Evolutionary conservation across 2,797 vertebrate species (phyloP).

Genomic region (Darevskia mixta): DNA sequence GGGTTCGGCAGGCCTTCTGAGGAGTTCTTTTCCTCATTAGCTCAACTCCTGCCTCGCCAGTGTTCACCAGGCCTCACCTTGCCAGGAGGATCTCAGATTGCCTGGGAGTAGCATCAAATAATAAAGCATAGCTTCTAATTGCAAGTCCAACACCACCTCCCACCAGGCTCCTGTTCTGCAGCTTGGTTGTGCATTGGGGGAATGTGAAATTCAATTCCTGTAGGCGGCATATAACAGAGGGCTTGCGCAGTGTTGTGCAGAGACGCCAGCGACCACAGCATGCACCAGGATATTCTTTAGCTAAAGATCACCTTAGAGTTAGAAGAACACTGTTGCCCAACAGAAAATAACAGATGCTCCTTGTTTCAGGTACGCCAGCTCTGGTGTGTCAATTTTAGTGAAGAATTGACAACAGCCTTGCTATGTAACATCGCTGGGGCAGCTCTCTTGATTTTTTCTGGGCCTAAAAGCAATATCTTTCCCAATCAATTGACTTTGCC

Average conservation of each 20-base stretch:
- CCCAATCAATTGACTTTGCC: neutral
- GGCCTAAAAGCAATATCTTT: neutral
- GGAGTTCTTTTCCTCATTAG: neutral
- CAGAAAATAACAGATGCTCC: neutral
- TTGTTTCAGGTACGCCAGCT: neutral
- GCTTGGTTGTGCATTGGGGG: fast-evolving
- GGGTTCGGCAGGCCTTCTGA: constrained; percentile 51
- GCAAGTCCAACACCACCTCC: neutral
- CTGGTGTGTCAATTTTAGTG: neutral
- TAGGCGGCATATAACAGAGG: neutral
- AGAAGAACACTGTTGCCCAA: neutral
- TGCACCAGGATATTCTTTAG: neutral
- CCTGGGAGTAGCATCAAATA: constrained; percentile 10
- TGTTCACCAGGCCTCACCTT: neutral
- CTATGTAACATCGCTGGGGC: neutral
- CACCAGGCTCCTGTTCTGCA: fast-evolving
- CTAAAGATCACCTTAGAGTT: neutral
- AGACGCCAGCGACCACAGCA: neutral
- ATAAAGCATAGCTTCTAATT: neutral
- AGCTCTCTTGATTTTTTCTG: fast-evolving
- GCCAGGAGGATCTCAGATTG: constrained; percentile 20
- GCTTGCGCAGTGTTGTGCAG: neutral
- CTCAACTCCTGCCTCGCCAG: neutral
- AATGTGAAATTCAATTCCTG: neutral
- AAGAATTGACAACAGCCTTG: fast-evolving